Evolutionary conservation across 2,113 vertebrate species (phyloP).

Genomic region (Lepidothrix coronata): DNA sequence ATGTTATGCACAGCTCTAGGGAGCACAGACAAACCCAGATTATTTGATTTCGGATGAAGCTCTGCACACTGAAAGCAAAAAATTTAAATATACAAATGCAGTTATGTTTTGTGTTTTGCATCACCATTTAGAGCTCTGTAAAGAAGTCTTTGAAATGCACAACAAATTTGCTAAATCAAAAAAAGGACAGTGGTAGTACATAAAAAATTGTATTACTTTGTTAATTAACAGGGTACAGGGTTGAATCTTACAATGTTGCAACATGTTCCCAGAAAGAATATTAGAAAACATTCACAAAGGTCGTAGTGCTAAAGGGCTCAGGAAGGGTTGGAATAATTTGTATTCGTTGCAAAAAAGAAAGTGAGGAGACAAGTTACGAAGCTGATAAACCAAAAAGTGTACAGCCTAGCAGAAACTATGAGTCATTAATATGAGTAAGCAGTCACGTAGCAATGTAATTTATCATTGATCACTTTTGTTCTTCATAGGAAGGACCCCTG

Average conservation of each 20-base stretch:
- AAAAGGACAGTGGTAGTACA: neutral
- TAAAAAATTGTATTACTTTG: neutral
- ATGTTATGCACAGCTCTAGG: neutral
- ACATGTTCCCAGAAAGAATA: neutral
- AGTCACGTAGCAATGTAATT: neutral
- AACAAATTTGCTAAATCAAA: neutral
- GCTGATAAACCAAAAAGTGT: neutral
- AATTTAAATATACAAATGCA: neutral
- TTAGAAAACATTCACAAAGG: neutral
- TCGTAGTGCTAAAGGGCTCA: neutral
- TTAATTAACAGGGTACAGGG: neutral
- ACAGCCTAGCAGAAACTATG: neutral
- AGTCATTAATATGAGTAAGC: neutral
- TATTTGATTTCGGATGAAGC: neutral
- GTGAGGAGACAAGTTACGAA: neutral
- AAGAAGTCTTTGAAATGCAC: neutral
- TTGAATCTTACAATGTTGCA: neutral
- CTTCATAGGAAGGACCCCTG: neutral
- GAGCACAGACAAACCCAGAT: neutral
- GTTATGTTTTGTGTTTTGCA: conserved; percentile 1
- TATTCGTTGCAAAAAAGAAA: neutral
- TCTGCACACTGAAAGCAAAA: neutral
- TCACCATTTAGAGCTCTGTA: neutral
- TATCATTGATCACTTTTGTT: neutral
- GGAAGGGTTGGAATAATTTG: neutral